Conservation (phyloP, 2,797 vertebrate genomes). For the Sardinella longiceps region DNA sequence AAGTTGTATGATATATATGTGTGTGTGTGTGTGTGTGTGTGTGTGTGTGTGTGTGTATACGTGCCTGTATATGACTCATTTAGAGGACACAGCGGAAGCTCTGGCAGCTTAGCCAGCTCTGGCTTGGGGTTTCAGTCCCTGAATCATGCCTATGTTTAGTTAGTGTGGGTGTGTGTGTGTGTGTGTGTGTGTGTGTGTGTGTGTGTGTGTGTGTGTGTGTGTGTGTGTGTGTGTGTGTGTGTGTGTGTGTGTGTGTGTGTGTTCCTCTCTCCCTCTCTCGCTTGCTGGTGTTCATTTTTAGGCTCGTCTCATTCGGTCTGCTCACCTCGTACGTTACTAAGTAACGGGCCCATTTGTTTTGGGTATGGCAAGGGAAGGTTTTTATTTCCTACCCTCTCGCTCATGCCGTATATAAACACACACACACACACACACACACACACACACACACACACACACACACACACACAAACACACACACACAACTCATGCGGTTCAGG, state of each 20-base stretch:
- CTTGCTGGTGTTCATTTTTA: neutral
- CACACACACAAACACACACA: too few relatives aligned
- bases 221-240: too few relatives aligned
- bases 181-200: too few relatives aligned
- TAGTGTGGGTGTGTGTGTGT: too few relatives aligned
- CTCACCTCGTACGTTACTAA: neutral
- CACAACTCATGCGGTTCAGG: neutral
- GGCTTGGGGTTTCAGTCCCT: neutral
- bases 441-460: too few relatives aligned
- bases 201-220: too few relatives aligned
- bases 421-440: too few relatives aligned
- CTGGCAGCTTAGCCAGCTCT: neutral
- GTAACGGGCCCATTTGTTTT: conserved; percentile 1
- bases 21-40: neutral
- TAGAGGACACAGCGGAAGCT: neutral
- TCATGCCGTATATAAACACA: neutral
- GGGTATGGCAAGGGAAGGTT: neutral
- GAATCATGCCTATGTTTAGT: conserved; percentile 7
- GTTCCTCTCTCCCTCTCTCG: neutral
- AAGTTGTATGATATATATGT: neutral
- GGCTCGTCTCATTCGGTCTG: neutral
- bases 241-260: too few relatives aligned
- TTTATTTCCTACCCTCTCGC: neutral
- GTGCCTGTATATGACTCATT: neutral
- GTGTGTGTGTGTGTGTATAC: conserved; percentile 5